Evolutionary conservation across 2,888 invertebrate species (phyloP), one percentile per base, ranked within the genome.

Genomic region (Cryptocephalus primarius): DNA sequence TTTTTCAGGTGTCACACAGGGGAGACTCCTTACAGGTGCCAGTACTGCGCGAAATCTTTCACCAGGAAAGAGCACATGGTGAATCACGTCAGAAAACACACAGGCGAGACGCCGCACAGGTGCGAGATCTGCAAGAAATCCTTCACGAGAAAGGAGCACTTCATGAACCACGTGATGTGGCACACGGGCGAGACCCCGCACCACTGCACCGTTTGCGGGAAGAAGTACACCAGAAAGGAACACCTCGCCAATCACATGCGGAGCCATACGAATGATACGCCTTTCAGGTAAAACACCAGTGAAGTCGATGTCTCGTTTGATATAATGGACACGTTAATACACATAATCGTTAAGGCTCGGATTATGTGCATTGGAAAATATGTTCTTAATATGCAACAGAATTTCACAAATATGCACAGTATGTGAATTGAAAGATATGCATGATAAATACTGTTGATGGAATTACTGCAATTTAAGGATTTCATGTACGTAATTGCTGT

Each of bases 231-330:
- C 56, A 80, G 89, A 60, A 88, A 88, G 73, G 89, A 89, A 72
- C 89, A 89, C 73, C 78, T 89, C 69, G 83, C 85, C 61, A 88
- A 88, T 72, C 89, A 89, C 72, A 85, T 88, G 83, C 78, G 88
- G 60, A 87, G 87, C 51, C 89, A 89, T 69, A 88, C 88, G 55
- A 88, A 88, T 66, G 89, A 89, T 71, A 88, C 88, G 49, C 88
- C 89, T 50, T 87, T 85, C 72, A 52, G 57, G 56, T 58, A 47
- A 49, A 47, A 6, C 22, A 22, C 22, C 6, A 12, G 3, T 11
- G 40, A 22, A 13, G 8, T 4, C 8, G 40, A 22, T 22, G 6
- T 22, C 6, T 22, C 22, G 22, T 22, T 4, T 22, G 22, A 6
- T 22, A 22, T 22, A 2, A 22, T 22, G 22, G 22, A 22, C 22